Evolutionary conservation across 1,140 invertebrate species (phyloP), one percentile per base, ranked within the genome.

Genomic region (Lepidurus apus): DNA sequence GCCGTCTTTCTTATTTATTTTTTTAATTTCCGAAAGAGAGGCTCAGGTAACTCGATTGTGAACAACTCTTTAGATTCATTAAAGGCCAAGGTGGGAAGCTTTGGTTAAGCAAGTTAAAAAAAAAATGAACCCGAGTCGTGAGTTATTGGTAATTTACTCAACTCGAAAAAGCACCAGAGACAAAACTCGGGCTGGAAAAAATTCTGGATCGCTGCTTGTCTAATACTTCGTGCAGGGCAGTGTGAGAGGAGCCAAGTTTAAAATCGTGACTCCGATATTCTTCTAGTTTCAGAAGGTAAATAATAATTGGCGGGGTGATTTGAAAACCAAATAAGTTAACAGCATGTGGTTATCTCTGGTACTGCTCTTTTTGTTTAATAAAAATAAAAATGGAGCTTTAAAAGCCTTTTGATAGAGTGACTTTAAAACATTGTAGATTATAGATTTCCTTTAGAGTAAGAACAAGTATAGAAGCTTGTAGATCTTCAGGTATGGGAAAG

Each of bases 111-210:
- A 5, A 21, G 13, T n/a, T 13, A 21, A 21, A 21, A 65, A 17
- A 65, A 21, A 47, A 47, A 7, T 11, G 17, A 13, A 65, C 53
- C 53, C 53, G 8, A 13, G 53, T 65, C 13, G 53, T 65, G 53
- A 65, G 53, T 65, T 65, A 65, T 65, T 65, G 21, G 53, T 65
- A 65, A 65, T 65, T 65, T 65, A 65, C 13, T 65, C 34, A 65
- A 65, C 53, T 65, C 13, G 4, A 3, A 34, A 34, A 34, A 34
- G 34, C 34, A 13, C 17, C 53, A 65, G 17, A 65, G 17, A 21
- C 53, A 65, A 7, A 65, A 65, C 53, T 13, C 13, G 21, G 21
- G 0, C 8, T 21, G 34, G n/a, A n/a, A n/a, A 21, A 65, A 65
- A 13, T 65, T 17, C 53, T 65, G 21, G 53, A 65, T 65, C 53